Percentiles rank a stretch among this genome's conserved stretches.
Conservation (phyloP, 1,140 invertebrate species). For the Eueides isabella region DNA sequence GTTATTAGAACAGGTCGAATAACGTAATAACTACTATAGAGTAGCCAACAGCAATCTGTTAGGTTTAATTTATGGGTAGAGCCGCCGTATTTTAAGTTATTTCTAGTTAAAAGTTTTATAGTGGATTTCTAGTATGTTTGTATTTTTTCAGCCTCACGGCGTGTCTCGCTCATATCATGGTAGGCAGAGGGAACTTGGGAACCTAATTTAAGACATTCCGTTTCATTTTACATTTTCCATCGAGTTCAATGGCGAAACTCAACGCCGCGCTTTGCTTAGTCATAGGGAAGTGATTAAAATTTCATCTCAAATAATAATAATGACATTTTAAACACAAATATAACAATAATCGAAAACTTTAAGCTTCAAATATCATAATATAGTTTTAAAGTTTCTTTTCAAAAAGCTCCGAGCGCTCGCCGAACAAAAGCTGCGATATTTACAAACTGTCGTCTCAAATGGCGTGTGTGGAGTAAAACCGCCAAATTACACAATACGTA, state of each 20-base stretch:
- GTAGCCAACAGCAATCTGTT: conserved; percentile 38
- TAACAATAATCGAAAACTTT: not conserved
- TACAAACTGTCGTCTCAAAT: conserved; percentile 10
- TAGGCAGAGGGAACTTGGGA: no score
- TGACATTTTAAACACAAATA: not conserved
- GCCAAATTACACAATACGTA: conserved; percentile 20
- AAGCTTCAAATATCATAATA: not conserved
- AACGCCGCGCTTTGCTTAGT: no score
- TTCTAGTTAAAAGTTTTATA: conserved; percentile 43
- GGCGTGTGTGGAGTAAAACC: conserved; percentile 26
- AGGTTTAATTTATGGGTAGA: conserved; percentile 53
- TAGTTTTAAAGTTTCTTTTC: not conserved
- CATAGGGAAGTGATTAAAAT: no score
- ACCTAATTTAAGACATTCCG: no score
- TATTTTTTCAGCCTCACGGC: no score
- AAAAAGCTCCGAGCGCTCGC: not conserved
- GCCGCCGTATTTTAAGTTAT: conserved; percentile 14
- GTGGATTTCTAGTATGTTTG: not conserved
- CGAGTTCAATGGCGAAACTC: no score
- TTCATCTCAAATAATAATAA: no score
- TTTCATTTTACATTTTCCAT: no score
- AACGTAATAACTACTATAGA: conserved; percentile 36
- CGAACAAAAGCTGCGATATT: not conserved
- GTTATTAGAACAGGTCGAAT: conserved; percentile 62
- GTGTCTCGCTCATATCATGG: no score